Evolutionary conservation across 2,797 vertebrate genomes (phyloP), one percentile per base, ranked within the genome.

Genomic region (Notolepis coatsorum): DNA sequence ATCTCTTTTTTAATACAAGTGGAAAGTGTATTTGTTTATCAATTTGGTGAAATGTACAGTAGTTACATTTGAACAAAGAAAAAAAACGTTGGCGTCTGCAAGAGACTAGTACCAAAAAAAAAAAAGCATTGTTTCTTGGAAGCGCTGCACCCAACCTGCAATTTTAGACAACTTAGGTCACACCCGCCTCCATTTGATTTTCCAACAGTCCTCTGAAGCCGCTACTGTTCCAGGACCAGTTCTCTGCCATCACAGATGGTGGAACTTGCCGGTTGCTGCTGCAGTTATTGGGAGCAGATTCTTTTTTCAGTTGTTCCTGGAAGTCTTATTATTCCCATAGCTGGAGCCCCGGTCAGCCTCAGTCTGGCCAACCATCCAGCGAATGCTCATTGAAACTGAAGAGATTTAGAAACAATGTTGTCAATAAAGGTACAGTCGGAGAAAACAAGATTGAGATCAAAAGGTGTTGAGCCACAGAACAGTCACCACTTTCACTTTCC

Each of bases 361-460:
- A 0, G 98, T 99, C 84, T 97, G 94, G 0, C 93, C 94, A 2
- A 99, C 99, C 97, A 99, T 99, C 95, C 96, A 96, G 81, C 95
- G 94, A 33, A 96, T 91, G 31, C 91, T 95, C 58, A 93, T 52
- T 10, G 97, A 97, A 45, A 85, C 98, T 99, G 89, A 13, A 61
- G 84, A 56, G 8, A 24, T 69, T n/a, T n/a, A 68, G 38, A 53
- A 9, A 31, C 4, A 17, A 17, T 49, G 2, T 12, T 21, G 35
- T 37, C 31, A 35, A n/a, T n/a, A n/a, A n/a, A n/a, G n/a, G n/a
- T n/a, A n/a, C n/a, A n/a, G n/a, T n/a, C n/a, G n/a, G n/a, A n/a
- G n/a, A n/a, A n/a, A n/a, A n/a, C n/a, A n/a, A n/a, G n/a, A n/a
- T n/a, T n/a, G n/a, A n/a, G n/a, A n/a, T n/a, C n/a, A n/a, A n/a